Conservation (phyloP, 2,113 vertebrate genomes). For the Chloroceryle aenea region DNA sequence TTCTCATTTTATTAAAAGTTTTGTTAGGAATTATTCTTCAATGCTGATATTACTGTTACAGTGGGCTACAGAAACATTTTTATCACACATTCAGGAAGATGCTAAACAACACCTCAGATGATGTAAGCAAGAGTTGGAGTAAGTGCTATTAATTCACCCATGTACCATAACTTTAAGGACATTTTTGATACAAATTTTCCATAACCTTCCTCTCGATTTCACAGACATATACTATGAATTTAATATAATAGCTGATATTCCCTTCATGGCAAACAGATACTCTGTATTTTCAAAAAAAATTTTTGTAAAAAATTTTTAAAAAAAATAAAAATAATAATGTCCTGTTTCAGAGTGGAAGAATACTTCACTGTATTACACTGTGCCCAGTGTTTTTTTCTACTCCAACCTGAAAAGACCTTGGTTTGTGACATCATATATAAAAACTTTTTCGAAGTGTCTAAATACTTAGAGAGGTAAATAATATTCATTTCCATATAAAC, state of each 20-base stretch:
- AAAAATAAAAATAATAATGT: neutral
- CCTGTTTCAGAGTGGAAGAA: neutral
- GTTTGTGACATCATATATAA: neutral
- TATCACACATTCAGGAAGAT: neutral
- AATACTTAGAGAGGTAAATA: neutral
- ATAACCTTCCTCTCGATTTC: neutral
- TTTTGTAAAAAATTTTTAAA: no score
- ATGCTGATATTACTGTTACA: neutral
- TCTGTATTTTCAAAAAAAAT: neutral
- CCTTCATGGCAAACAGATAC: neutral
- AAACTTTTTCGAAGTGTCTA: neutral
- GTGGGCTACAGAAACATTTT: neutral
- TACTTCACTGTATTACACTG: neutral
- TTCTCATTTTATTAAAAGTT: neutral
- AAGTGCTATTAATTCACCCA: neutral
- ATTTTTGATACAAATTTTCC: neutral
- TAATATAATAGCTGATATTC: neutral
- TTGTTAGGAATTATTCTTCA: neutral
- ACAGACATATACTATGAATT: neutral
- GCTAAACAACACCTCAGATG: neutral
- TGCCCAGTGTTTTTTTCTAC: neutral
- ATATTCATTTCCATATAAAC: neutral
- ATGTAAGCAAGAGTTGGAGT: neutral
- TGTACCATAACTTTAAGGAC: neutral
- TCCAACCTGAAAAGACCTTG: conserved; percentile 22